A percentile compares a stretch with the other conserved stretches of the same genome.
These are phyloP conservation scores for Chorisops tibialis DNA, from an alignment of 2,888 invertebrate genomes.

Conservation along the genomic window DNA sequence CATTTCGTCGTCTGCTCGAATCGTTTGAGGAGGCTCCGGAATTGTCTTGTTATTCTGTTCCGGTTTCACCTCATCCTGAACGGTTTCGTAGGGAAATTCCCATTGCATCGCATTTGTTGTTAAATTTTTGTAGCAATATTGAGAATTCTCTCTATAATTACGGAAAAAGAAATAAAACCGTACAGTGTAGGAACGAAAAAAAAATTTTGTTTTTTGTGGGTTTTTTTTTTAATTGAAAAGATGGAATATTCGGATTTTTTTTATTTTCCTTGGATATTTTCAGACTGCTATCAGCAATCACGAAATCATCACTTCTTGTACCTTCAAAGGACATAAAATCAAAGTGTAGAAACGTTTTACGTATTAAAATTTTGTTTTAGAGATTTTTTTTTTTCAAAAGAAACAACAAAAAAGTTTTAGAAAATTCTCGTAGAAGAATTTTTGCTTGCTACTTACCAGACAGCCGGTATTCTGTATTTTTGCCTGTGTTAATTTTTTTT, in stretches of 20 bases:
- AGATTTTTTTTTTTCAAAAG: too few species aligned
- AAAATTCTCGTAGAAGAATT: neutral
- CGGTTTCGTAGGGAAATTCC: conserved; percentile 59
- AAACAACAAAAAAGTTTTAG: too few species aligned
- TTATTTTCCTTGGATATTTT: too few species aligned
- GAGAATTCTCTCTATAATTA: conserved; percentile 61
- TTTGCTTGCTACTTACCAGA: too few species aligned
- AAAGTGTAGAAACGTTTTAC: too few species aligned
- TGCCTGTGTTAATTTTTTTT: too few species aligned
- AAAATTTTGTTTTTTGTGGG: conserved; percentile 4
- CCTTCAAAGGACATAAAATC: conserved; percentile 19
- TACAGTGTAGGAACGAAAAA: conserved; percentile 29
- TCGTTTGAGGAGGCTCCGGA: neutral
- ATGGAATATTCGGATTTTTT: too few species aligned
- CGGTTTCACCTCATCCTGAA: conserved; percentile 36
- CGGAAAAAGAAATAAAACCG: conserved; percentile 34
- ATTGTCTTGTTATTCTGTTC: too few species aligned
- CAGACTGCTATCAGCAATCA: too few species aligned
- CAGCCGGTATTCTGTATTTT: too few species aligned
- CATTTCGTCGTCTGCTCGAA: conserved; percentile 58
- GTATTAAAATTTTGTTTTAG: too few species aligned
- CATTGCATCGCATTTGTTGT: conserved; percentile 60
- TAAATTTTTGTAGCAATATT: conserved; percentile 65
- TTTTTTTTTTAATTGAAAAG: conserved; percentile 14
- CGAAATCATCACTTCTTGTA: conserved; percentile 5